Evolutionary conservation across 2,797 vertebrate genomes (phyloP).

Genomic region (Crypturellus tataupa): DNA sequence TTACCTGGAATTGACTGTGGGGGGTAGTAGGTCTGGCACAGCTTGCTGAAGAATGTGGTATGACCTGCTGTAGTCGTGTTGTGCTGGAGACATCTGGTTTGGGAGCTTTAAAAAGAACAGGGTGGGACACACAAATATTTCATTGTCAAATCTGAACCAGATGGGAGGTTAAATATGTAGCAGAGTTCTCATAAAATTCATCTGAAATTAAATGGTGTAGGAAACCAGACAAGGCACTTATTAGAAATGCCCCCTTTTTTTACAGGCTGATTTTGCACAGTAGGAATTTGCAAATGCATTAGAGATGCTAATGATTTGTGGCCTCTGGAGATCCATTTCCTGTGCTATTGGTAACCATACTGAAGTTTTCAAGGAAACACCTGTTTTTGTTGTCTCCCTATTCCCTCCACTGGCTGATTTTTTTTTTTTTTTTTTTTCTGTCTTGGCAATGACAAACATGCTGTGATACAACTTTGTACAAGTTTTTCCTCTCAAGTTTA

Average conservation of each 20-base stretch:
- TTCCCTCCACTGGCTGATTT: conserved; percentile 31
- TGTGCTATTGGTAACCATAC: conserved; percentile 52
- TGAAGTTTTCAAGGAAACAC: conserved; percentile 76
- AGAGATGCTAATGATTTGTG: conserved; percentile 73
- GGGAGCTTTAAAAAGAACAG: conserved; percentile 74
- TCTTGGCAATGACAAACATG: conserved; percentile 1
- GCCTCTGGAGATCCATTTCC: conserved; percentile 76
- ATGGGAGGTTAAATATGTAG: conserved; percentile 87
- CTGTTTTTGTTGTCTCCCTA: conserved; percentile 68
- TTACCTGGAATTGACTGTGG: conserved; percentile 3
- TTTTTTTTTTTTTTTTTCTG: conserved; percentile 26
- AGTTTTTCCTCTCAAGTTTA: not conserved
- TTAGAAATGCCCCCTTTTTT: conserved; percentile 72
- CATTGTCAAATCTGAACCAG: conserved; percentile 88
- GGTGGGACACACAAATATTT: conserved; percentile 85
- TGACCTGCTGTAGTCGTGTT: conserved; percentile 70
- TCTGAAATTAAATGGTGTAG: conserved; percentile 82
- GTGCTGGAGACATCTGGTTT: conserved; percentile 87
- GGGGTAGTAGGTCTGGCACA: conserved; percentile 27
- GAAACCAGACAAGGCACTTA: conserved; percentile 79
- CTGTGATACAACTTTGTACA: not conserved
- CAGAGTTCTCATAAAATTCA: conserved; percentile 85
- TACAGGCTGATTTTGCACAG: conserved; percentile 77
- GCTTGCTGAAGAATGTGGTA: conserved; percentile 61
- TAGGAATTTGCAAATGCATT: conserved; percentile 78